These are phyloP conservation scores for Heterotis niloticus DNA, from an alignment of 2,113 vertebrate species.

Conservation along the genomic window DNA sequence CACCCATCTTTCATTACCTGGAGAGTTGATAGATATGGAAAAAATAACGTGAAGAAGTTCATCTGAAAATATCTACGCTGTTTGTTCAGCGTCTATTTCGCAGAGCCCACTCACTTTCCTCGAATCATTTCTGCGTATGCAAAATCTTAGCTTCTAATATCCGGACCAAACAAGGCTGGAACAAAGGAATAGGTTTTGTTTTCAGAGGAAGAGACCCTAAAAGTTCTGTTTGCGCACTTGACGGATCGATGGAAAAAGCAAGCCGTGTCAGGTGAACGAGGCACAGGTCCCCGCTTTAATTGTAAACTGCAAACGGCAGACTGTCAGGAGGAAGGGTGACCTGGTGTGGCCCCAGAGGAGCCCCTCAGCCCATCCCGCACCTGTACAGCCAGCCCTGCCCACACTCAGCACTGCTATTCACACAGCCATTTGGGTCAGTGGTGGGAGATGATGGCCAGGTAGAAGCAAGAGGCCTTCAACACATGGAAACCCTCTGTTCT, in stretches of 20 bases:
- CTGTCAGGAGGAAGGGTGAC: constrained; percentile 31
- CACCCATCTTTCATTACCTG: constrained; percentile 29
- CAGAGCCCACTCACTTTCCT: background rate
- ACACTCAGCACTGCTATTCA: too few species aligned
- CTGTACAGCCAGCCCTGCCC: constrained; percentile 13
- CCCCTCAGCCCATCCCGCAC: constrained; percentile 19
- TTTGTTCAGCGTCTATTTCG: constrained; percentile 46
- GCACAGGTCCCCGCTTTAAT: constrained; percentile 35
- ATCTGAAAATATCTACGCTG: constrained; percentile 13
- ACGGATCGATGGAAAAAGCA: constrained; percentile 57
- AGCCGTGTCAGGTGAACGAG: constrained; percentile 24
- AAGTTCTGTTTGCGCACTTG: constrained; percentile 46
- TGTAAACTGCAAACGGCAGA: constrained; percentile 42
- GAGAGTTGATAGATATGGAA: constrained; percentile 46
- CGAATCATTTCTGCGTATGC: constrained; percentile 34
- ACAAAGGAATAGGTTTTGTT: constrained; percentile 36
- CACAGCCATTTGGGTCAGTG: too few species aligned
- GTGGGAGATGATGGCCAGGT: too few species aligned
- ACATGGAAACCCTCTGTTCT: too few species aligned
- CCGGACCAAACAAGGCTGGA: constrained; percentile 36
- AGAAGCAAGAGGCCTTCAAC: too few species aligned
- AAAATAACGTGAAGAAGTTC: constrained; percentile 20
- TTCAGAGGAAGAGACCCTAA: constrained; percentile 20
- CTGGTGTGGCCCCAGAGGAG: constrained; percentile 18
- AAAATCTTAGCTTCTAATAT: constrained; percentile 43